Percentiles rank a stretch among this genome's conserved stretches.
These are phyloP conservation scores for Podilymbus podiceps DNA, from an alignment of 2,113 vertebrate genomes.

Conservation along the genomic window DNA sequence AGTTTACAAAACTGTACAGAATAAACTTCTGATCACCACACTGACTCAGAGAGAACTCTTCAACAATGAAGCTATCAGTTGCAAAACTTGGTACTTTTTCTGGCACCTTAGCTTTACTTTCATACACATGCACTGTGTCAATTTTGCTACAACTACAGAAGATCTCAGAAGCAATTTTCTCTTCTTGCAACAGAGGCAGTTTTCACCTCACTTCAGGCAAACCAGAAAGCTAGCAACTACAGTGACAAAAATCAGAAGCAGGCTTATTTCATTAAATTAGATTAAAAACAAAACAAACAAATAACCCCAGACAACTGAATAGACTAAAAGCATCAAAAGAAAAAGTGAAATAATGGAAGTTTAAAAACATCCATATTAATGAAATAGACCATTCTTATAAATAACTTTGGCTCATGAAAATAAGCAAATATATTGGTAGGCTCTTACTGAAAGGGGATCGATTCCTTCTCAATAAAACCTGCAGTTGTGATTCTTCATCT, in stretches of 20 bases:
- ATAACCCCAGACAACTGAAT: not conserved
- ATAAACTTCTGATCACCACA: not conserved
- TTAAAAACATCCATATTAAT: not conserved
- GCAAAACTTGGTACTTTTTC: not conserved
- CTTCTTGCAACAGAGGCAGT: not conserved
- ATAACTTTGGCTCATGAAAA: not conserved
- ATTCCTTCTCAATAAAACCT: not conserved
- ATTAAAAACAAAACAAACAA: not conserved
- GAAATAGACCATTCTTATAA: not conserved
- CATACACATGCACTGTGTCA: not conserved
- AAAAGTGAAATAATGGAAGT: not conserved
- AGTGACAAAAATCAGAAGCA: not conserved
- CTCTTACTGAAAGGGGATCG: not conserved
- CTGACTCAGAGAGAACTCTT: not conserved
- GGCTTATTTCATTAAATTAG: not conserved
- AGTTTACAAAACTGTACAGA: not conserved
- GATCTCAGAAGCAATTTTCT: not conserved
- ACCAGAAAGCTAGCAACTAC: not conserved
- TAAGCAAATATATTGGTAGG: not conserved
- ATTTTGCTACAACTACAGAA: not conserved
- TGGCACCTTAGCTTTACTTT: not conserved
- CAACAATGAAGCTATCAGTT: not conserved
- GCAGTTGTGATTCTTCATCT: not conserved
- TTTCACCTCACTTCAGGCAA: not conserved
- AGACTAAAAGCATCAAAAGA: not conserved